Evolutionary conservation across 2,797 vertebrate species (phyloP), one percentile per base, ranked within the genome.

Genomic region (Cyclopterus lumpus): DNA sequence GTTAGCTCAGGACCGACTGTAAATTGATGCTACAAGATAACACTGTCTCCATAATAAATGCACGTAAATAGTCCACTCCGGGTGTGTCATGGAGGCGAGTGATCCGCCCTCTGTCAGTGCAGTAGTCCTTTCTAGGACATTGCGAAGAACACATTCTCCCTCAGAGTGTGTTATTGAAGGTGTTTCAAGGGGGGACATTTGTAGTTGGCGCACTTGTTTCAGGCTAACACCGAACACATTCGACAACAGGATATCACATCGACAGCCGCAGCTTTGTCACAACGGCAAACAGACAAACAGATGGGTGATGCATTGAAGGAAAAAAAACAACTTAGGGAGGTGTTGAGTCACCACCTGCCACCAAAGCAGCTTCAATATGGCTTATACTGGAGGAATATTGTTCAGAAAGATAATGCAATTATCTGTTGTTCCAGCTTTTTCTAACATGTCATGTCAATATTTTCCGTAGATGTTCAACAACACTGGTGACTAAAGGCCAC

Each of bases 1-100:
- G 59, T 84, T 54, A 82, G 72, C 6, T 76, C 75, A 68, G 73
- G n/a, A n/a, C n/a, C n/a, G 71, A 81, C 78, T 86, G 85, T 78
- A 79, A 84, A 88, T 55, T 67, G 63, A 83, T 86, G 73, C 73
- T 24, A 18, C 18, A 22, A 61, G 63, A 84, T 86, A 63, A 86
- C 62, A 80, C 22, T 12, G 71, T 71, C 63, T 88, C 67, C 66
- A 77, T 65, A 48, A 55, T 58, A 84, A 58, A 71, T 38, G 62
- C 38, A 48, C 34, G 55, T 73, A 64, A 77, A 48, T 55, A 40
- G 64, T 57, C 60, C 36, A 55, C 42, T 72, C 20, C n/a, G 62
- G 15, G 69, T 83, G 81, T 86, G 88, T 84, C 84, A 67, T 80
- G 68, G 48, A 38, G 34, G 58, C 61, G 68, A 67, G 72, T 55